Base-by-base conservation (phyloP, 2,113 vertebrate species). In the Morone chrysops region DNA sequence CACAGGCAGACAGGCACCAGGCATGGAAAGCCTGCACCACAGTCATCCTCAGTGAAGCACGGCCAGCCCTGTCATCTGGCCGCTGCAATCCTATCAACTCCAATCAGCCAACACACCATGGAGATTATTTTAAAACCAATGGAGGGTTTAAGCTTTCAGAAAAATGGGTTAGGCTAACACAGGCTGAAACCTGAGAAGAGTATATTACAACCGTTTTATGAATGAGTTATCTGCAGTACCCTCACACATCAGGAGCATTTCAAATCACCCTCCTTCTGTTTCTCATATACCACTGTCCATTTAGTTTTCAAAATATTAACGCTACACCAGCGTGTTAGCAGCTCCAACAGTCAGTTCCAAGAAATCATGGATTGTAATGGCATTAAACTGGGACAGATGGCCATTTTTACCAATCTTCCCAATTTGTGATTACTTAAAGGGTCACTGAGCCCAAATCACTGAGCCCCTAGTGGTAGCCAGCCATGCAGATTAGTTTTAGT, bases 1-100 rank as follows among this genome's bases (percentile, higher is more conserved):
- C 73, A 36, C 65, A 53, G 79, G 81, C 77, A 90, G 83, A 91
- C 85, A 81, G 89, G 90, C 88, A 90, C 86, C 85, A 71, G 60
- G 87, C 81, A 40, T 47, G 86, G 78, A 57, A 82, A 82, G 85
- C 73, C 78, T 81, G 79, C 75, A 50, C 79, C 66, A 16, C 86
- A 80, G 82, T 86, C 82, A 75, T 79, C 83, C 79, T 68, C 75
- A 79, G 0, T 2, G 81, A 89, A 90, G 73, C 4, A 9, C 67
- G 74, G 80, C 89, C 79, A 86, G 83, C 65, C 56, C 72, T 80
- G 82, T 90, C 91, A 90, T 86, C 85, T 20, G 59, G 74, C 79
- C 63, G 20, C 80, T 87, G 85, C 90, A 78, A 61, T 53, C 86
- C 88, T 40, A 88, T 88, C 90, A 74, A 69, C 63, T 81, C 76